Evolutionary conservation across 2,888 invertebrate genomes (phyloP).

Genomic region (Stomorhina lunata): DNA sequence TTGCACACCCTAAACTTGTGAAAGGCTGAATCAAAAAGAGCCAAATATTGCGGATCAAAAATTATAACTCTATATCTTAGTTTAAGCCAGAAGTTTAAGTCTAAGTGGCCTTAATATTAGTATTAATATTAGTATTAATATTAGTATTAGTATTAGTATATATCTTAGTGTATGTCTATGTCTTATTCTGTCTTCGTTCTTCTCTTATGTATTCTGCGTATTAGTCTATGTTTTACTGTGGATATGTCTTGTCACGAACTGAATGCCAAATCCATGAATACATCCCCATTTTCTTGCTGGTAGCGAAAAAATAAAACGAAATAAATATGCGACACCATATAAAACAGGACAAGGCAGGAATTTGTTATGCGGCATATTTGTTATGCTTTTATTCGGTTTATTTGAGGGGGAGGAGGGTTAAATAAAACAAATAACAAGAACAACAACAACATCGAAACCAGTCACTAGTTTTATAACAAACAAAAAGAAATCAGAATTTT

Average conservation of each 20-base stretch:
- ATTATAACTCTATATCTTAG: too few species aligned
- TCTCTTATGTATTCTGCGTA: too few species aligned
- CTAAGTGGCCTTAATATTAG: too few species aligned
- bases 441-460: background rate
- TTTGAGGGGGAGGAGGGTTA: slow-evolving; percentile 9
- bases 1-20: background rate
- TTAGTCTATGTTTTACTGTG: too few species aligned
- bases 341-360: slow-evolving; percentile 24
- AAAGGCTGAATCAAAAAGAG: too few species aligned
- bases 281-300: background rate
- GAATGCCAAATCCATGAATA: background rate
- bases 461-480: background rate
- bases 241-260: background rate
- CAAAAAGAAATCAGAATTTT: background rate
- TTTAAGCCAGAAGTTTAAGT: too few species aligned
- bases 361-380: slow-evolving; percentile 49
- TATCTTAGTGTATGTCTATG: too few species aligned
- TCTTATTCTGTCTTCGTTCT: too few species aligned
- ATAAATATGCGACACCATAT: slow-evolving; percentile 26
- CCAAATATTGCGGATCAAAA: too few species aligned
- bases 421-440: slow-evolving; percentile 27
- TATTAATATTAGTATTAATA: too few species aligned
- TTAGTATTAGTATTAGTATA: too few species aligned
- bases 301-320: background rate
- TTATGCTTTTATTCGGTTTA: slow-evolving; percentile 10